Evolutionary conservation across 2,113 vertebrate genomes (phyloP).

Genomic region (Callopanchax toddi): DNA sequence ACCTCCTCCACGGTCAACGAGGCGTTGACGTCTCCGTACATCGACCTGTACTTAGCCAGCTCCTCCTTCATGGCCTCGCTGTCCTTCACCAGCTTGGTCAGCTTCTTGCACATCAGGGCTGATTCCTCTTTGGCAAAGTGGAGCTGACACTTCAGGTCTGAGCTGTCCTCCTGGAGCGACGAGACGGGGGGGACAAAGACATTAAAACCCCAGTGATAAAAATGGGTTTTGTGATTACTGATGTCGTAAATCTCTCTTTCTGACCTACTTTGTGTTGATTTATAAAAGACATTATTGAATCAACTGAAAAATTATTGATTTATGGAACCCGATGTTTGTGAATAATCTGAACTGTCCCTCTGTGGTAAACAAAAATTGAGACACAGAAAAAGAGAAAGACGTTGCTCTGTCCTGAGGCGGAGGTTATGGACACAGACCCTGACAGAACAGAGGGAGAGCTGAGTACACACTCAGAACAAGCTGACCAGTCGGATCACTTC

Average conservation of each 20-base stretch:
- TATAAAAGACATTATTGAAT: too few species aligned
- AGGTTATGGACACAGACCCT: constrained; percentile 7
- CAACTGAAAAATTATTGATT: too few species aligned
- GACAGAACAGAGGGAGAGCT: constrained; percentile 21
- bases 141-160: constrained; percentile 96
- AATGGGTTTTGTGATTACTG: neutral
- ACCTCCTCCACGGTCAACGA: constrained; percentile 90
- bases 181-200: neutral
- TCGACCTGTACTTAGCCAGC: constrained; percentile 90
- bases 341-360: too few species aligned
- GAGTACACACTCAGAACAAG: constrained; percentile 10
- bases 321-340: too few species aligned
- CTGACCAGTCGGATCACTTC: constrained; percentile 6
- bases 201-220: constrained; percentile 3
- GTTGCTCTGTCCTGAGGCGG: neutral
- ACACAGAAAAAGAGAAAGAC: neutral
- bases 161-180: constrained; percentile 88
- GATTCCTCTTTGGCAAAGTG: constrained; percentile 99
- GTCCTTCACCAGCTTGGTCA: constrained; percentile 95
- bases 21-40: constrained; percentile 92
- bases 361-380: neutral
- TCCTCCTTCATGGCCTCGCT: constrained; percentile 95
- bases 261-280: too few species aligned
- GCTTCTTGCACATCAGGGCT: constrained; percentile 97
- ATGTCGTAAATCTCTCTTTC: too few species aligned